Evolutionary conservation across 2,113 vertebrate genomes (phyloP), one percentile per base, ranked within the genome.

Genomic region (Apteryx mantelli): DNA sequence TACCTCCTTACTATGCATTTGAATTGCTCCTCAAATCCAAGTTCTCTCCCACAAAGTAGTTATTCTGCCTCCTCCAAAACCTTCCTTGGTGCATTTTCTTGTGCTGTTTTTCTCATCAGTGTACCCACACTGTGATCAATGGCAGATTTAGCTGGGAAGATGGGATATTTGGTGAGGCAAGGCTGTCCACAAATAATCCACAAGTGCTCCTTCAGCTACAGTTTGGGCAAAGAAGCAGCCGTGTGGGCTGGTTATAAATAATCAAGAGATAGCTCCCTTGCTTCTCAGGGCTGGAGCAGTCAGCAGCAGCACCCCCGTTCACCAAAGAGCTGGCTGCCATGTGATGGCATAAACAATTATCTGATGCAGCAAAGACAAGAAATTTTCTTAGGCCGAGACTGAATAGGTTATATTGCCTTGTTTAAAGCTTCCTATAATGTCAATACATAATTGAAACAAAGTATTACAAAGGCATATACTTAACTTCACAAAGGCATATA

Each of bases 171-270:
- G 4, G 52, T 38, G 25, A 89, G 30, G 13, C 11, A 86, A 86
- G 14, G n/a, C 7, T 84, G 15, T 19, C 55, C 42, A 77, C 13
- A 66, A 48, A 48, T 0, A 0, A 53, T 70, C 83, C 46, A 60
- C 3, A 15, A 22, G 11, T 88, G 16, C 40, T 95, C 11, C 4
- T 5, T 77, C 48, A 85, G 38, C 21, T 87, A 60, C n/a, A 42
- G 4, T 85, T 68, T 55, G 16, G 26, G 25, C 9, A 69, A 38
- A 14, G 26, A 89, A 70, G 46, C 25, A 63, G 5, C 2, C 73
- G 26, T 48, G 30, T 34, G 4, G 20, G 18, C 13, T 17, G 4
- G 16, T 34, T 9, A 65, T 44, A 93, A 90, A 77, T 38, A n/a
- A 55, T 9, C 4, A 82, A 36, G 28, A 86, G 74, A 44, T 12